Percentiles rank a stretch among this genome's conserved stretches.
Evolutionary conservation across 2,797 vertebrate genomes (phyloP).

Genomic region (Tapirus indicus): DNA sequence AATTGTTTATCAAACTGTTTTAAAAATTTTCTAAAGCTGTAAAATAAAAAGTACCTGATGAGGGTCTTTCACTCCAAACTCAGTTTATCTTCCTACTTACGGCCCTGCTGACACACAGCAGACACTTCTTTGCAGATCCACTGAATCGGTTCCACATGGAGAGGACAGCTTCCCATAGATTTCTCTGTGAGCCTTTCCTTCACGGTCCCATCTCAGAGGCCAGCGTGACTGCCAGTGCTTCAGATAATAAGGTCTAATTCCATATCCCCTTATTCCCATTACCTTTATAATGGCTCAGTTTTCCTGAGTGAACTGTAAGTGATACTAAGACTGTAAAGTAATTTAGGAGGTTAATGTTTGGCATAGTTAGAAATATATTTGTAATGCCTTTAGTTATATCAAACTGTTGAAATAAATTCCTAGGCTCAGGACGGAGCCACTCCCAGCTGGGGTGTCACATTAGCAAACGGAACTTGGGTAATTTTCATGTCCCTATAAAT

Average conservation of each 20-base stretch:
- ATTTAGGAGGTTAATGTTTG: background rate
- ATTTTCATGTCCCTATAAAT: background rate
- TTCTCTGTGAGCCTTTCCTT: background rate
- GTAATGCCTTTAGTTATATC: background rate
- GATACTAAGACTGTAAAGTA: background rate
- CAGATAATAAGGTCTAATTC: background rate
- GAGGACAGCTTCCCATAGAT: fast-evolving
- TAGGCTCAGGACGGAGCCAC: background rate
- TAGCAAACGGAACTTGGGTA: background rate
- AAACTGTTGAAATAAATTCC: background rate
- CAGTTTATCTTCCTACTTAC: background rate
- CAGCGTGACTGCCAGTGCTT: background rate
- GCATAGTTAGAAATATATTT: background rate
- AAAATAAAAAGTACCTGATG: background rate
- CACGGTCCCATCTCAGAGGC: background rate
- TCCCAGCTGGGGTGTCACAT: background rate
- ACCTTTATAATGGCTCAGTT: background rate
- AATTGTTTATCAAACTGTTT: background rate
- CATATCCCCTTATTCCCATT: background rate
- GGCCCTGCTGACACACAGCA: no score
- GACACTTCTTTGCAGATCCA: background rate
- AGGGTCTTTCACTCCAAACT: background rate
- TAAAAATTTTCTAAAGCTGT: background rate
- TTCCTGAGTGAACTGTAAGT: background rate
- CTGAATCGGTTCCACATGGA: background rate